Conservation (phyloP, 1,140 invertebrate species). For the Adelges cooleyi region DNA sequence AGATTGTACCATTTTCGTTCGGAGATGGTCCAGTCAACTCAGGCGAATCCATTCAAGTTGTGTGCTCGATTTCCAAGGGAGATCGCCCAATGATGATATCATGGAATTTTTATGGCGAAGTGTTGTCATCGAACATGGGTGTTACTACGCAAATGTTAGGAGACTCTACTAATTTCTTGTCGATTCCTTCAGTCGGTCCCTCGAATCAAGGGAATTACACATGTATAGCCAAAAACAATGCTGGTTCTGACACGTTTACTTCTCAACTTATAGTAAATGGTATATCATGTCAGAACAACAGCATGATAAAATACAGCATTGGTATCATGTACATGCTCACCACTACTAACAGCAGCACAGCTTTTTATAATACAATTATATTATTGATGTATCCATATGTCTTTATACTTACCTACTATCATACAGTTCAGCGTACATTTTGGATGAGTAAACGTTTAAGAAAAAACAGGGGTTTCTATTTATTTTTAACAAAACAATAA, state of each 20-base stretch:
- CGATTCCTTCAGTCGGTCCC: conserved; percentile 40
- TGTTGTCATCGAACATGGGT: conserved; percentile 32
- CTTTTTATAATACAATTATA: too few species aligned
- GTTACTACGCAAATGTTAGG: conserved; percentile 29
- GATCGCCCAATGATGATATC: conserved; percentile 54
- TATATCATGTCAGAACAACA: conserved; percentile 34
- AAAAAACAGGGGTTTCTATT: too few species aligned
- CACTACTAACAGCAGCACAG: conserved; percentile 4
- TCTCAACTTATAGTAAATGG: conserved; percentile 41
- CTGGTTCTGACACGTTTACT: conserved; percentile 40
- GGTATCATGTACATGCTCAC: background rate
- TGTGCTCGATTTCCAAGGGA: conserved; percentile 56
- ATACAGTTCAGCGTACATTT: too few species aligned
- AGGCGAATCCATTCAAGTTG: conserved; percentile 54
- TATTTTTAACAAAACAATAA: too few species aligned
- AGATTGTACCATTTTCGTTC: conserved; percentile 30
- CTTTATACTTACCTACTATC: too few species aligned
- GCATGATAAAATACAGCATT: background rate
- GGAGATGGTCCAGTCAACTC: conserved; percentile 41
- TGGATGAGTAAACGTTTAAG: too few species aligned
- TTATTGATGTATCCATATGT: too few species aligned
- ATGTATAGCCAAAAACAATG: conserved; percentile 42
- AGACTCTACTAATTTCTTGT: conserved; percentile 41
- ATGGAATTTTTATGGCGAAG: conserved; percentile 48
- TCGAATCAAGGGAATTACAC: conserved; percentile 44